Conservation (phyloP, 2,888 invertebrate genomes). For the Chrysopilus asiliformis region DNA sequence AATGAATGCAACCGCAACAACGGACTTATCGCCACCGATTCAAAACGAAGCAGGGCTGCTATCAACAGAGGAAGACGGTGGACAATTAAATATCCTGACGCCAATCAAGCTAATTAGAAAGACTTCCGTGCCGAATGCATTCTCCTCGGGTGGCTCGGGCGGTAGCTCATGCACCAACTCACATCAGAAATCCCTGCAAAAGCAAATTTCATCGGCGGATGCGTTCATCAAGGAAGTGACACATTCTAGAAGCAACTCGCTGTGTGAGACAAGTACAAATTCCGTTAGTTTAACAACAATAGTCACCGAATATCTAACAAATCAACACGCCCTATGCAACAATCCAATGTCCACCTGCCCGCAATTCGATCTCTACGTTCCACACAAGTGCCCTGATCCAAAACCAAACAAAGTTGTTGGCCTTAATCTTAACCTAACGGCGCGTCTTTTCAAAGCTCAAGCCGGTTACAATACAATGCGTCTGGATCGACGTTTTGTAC, state of each 20-base stretch:
- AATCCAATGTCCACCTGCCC: slow-evolving; percentile 97
- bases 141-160: slow-evolving; percentile 4
- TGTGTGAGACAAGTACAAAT: slow-evolving; percentile 24
- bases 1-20: background rate
- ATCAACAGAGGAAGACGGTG: background rate
- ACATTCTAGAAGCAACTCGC: slow-evolving; percentile 17
- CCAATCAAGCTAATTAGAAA: slow-evolving; percentile 28
- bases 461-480: slow-evolving; percentile 45
- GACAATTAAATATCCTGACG: slow-evolving; percentile 14
- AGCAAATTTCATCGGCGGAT: slow-evolving; percentile 35
- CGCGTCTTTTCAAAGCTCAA: slow-evolving; percentile 44
- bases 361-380: slow-evolving; percentile 87
- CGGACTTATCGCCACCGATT: background rate
- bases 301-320: slow-evolving; percentile 90
- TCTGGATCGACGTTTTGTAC: slow-evolving; percentile 68
- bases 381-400: slow-evolving; percentile 92
- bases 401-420: slow-evolving; percentile 39
- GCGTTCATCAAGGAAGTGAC: slow-evolving; percentile 20
- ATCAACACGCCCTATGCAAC: slow-evolving; percentile 95
- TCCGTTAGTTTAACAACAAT: slow-evolving; percentile 74
- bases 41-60: background rate
- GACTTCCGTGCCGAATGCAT: slow-evolving; percentile 10
- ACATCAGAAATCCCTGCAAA: slow-evolving; percentile 35
- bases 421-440: slow-evolving; percentile 55
- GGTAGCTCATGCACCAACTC: slow-evolving; percentile 1